Base-by-base conservation (phyloP, 2,113 vertebrate genomes). In the Gambusia holbrooki region DNA sequence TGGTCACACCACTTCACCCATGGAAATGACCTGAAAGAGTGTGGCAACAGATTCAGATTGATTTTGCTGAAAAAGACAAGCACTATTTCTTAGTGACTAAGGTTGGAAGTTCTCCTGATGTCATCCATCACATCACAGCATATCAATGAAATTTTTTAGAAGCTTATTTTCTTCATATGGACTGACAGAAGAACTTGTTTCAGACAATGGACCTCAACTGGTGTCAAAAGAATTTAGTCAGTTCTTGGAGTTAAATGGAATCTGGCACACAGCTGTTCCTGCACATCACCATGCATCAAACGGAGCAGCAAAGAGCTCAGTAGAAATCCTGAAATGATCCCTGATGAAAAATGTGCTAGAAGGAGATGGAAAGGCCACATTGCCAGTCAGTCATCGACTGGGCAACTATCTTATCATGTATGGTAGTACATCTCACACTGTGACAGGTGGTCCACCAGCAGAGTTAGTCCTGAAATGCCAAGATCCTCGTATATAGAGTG, bases 321-420 rank as follows among this genome's bases (percentile, higher is more conserved):
- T 66, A 28, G 25, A 66, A n/a, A 66, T 40, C 35, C 35, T 65
- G 33, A 65, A 65, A 65, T 19, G 32, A 35, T 22, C 12, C 4
- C 64, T 40, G 64, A 66, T 37, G 64, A 66, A 66, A 25, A 37
- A 65, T 65, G 63, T 65, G 32, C 22, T 65, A 19, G 33, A 65
- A 25, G 32, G 12, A 40, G 40, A 40, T 40, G 40, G 12, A 13
- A 22, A 65, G 63, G 33, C 19, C 3, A 11, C 63, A 9, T 35
- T 22, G 64, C 35, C 35, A 66, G n/a, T 66, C 33, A 35, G 33
- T 35, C 33, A 35, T 35, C 8, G 0, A 35, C 33, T 35, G 33
- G 33, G 8, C 1, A 35, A 35, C 33, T 9, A 40, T 25, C 35
- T 40, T 25, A 10, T 42, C 25, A 66, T 66, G 25, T 66, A 66